phyloP scores from a whole-genome alignment of 2,797 vertebrate species.

The Octomys mimax region DNA sequence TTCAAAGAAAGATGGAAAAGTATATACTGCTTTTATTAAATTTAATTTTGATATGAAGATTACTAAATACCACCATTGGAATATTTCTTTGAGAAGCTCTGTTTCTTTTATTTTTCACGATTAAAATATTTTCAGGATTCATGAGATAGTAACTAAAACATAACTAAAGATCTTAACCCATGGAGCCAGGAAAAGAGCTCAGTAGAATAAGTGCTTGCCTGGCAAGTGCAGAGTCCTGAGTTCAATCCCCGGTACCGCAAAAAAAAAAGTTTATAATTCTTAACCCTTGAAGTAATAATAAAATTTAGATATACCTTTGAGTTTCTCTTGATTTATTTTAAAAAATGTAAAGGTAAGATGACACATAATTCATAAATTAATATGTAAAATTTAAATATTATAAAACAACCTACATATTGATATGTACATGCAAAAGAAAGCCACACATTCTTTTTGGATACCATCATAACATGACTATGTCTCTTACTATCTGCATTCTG shows the following conservation, averaged over 20 bases:
- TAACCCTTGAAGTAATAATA: neutral
- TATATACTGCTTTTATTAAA: constrained; percentile 8
- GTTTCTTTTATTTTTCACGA: constrained; percentile 30
- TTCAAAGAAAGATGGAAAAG: neutral
- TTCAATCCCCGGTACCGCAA: no score
- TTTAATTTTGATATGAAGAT: neutral
- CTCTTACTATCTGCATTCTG: neutral
- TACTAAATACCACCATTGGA: neutral
- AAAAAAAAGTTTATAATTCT: no score
- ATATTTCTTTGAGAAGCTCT: constrained; percentile 21
- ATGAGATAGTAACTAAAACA: constrained; percentile 2
- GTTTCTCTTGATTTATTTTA: constrained; percentile 35
- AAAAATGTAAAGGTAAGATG: neutral
- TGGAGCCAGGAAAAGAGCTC: no score
- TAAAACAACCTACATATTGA: neutral
- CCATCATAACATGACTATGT: neutral
- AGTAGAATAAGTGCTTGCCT: no score
- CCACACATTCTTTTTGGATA: neutral
- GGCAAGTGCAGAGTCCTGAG: no score
- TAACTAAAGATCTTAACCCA: neutral
- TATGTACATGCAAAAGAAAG: neutral
- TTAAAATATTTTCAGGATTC: constrained; percentile 22
- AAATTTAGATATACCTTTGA: neutral
- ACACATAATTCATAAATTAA: neutral
- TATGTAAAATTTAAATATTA: neutral